phyloP scores from a whole-genome alignment of 2,797 vertebrate species.

The Myotis findleyi region DNA sequence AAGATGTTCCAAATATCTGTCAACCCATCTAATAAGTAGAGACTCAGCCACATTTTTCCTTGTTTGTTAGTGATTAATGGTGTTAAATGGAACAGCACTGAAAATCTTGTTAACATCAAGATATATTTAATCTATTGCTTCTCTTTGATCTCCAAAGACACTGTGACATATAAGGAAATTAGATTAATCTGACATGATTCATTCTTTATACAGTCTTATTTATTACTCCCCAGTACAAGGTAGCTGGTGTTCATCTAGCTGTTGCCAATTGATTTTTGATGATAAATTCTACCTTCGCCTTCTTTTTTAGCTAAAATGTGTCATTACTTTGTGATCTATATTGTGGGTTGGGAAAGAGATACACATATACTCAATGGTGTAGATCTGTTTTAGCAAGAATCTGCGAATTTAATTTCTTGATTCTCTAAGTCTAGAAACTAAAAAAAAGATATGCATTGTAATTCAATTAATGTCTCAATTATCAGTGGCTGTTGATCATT shows the following conservation, averaged over 20 bases:
- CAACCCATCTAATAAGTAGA: constrained; percentile 24
- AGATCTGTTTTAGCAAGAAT: neutral
- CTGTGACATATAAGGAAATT: constrained; percentile 79
- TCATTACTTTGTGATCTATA: neutral
- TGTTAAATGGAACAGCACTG: constrained; percentile 69
- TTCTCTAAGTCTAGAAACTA: neutral
- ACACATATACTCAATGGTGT: neutral
- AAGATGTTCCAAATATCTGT: constrained; percentile 26
- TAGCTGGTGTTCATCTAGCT: constrained; percentile 69
- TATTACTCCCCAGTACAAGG: constrained; percentile 60
- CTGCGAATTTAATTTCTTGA: neutral
- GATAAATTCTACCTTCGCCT: constrained; percentile 27
- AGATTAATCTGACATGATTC: constrained; percentile 80
- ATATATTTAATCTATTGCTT: constrained; percentile 80
- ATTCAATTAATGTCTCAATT: constrained; percentile 33
- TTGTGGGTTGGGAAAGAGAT: neutral
- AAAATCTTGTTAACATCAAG: constrained; percentile 79
- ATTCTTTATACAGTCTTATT: constrained; percentile 76
- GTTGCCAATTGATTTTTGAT: constrained; percentile 75
- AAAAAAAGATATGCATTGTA: neutral
- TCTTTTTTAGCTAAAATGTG: neutral
- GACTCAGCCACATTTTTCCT: constrained; percentile 46
- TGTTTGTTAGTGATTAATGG: constrained; percentile 77
- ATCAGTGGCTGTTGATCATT: neutral
- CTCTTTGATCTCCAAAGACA: constrained; percentile 77